These are phyloP conservation scores for Pavo muticus DNA, from an alignment of 2,113 vertebrate species.

Conservation along the genomic window DNA sequence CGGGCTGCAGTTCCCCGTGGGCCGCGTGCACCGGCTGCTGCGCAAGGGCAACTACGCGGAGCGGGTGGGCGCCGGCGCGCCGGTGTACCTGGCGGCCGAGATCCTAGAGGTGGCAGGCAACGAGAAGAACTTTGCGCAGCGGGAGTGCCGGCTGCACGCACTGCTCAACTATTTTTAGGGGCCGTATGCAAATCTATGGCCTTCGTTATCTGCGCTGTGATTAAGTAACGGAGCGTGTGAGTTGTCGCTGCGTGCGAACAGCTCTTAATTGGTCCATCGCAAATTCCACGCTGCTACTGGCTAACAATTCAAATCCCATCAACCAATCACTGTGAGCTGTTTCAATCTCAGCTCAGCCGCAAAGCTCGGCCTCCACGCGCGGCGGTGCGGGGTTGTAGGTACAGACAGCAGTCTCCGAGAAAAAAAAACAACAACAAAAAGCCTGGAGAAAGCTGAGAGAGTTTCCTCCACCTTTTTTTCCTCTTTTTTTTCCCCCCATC, in stretches of 20 bases:
- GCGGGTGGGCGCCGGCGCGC: slow-evolving; percentile 76
- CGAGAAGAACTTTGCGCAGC: too few relatives aligned
- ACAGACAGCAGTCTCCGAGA: too few relatives aligned
- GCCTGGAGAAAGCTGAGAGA: fast-evolving
- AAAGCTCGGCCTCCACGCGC: neutral
- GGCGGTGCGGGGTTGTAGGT: too few relatives aligned
- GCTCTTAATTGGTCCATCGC: neutral
- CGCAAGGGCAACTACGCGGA: slow-evolving; percentile 81
- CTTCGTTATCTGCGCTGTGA: fast-evolving
- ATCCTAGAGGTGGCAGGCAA: slow-evolving; percentile 89
- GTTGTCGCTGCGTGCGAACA: fast-evolving
- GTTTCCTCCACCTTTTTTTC: neutral
- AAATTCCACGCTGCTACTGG: neutral
- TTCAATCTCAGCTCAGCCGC: slow-evolving; percentile 16
- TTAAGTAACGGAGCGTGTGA: fast-evolving
- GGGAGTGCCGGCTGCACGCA: fast-evolving
- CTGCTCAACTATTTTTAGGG: neutral
- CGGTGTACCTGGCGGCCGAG: slow-evolving; percentile 81
- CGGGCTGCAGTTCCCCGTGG: slow-evolving; percentile 76
- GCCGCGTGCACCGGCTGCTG: slow-evolving; percentile 77
- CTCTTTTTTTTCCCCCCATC: too few relatives aligned
- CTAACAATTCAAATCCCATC: fast-evolving
- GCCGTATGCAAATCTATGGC: neutral
- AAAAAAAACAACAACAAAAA: fast-evolving
- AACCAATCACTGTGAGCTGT: slow-evolving; percentile 76